Percentiles rank a stretch among this genome's conserved stretches.
These are phyloP conservation scores for Serinus canaria DNA, from an alignment of 2,113 vertebrate species.

Conservation along the genomic window DNA sequence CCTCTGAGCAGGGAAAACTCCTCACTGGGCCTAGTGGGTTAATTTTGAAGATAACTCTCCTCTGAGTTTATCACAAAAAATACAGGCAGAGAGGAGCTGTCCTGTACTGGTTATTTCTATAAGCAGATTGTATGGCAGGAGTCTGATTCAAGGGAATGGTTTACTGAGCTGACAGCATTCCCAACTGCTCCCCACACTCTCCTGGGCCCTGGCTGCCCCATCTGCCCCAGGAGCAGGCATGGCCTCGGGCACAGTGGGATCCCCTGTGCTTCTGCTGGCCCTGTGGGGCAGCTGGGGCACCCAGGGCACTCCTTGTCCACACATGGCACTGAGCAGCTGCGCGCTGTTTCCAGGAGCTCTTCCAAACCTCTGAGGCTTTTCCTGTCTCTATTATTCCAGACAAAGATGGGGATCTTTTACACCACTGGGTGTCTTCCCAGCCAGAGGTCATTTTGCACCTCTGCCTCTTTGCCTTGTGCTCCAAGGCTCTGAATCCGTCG, in stretches of 20 bases:
- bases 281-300: accelerated
- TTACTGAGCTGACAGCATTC: neutral
- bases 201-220: neutral
- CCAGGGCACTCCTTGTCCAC: neutral
- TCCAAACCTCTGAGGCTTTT: neutral
- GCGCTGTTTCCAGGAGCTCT: neutral
- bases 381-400: neutral
- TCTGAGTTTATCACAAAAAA: neutral
- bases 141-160: neutral
- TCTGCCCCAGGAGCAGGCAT: neutral
- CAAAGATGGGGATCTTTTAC: neutral
- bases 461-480: neutral
- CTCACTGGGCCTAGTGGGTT: neutral
- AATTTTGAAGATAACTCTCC: neutral
- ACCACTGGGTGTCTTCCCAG: neutral
- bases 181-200: neutral
- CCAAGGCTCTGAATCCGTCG: neutral
- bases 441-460: neutral
- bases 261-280: neutral
- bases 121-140: neutral
- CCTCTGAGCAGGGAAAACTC: neutral
- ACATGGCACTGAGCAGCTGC: neutral
- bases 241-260: accelerated
- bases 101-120: neutral
- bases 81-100: neutral